A percentile compares a stretch with the other conserved stretches of the same genome.
phyloP scores from a whole-genome alignment of 2,113 vertebrate species.

The Megaceryle maxima region DNA sequence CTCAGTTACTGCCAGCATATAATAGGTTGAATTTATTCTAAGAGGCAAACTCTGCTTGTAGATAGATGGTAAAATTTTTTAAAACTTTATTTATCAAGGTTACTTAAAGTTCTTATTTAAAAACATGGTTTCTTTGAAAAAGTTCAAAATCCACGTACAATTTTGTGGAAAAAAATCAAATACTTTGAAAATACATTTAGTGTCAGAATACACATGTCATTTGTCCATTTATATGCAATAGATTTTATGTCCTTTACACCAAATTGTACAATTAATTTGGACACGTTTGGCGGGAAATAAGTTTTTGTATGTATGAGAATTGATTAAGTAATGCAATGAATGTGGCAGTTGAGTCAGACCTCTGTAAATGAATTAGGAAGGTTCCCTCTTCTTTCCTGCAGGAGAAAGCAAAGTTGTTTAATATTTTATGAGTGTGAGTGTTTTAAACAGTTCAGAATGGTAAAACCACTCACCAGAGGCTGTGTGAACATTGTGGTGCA shows the following conservation, averaged over 20 bases:
- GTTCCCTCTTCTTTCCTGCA: slow-evolving; percentile 35
- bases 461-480: slow-evolving; percentile 59
- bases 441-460: slow-evolving; percentile 69
- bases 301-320: slow-evolving; percentile 18
- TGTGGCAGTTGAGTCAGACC: slow-evolving; percentile 23
- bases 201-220: not conserved
- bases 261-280: slow-evolving; percentile 26
- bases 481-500: slow-evolving; percentile 33
- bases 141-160: not conserved
- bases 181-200: not conserved
- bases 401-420: slow-evolving; percentile 60
- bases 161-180: not conserved
- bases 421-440: slow-evolving; percentile 70
- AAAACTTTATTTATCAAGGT: not conserved
- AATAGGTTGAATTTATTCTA: not conserved
- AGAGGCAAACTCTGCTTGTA: not conserved
- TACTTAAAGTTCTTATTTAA: not conserved
- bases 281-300: slow-evolving; percentile 21
- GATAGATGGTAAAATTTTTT: not conserved
- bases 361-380: slow-evolving; percentile 60
- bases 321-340: slow-evolving; percentile 45
- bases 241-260: not conserved
- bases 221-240: not conserved
- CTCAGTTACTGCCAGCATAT: not conserved
- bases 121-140: not conserved